These are phyloP conservation scores for Tanypteryx hageni DNA, from an alignment of 2,888 invertebrate genomes.

Conservation along the genomic window DNA sequence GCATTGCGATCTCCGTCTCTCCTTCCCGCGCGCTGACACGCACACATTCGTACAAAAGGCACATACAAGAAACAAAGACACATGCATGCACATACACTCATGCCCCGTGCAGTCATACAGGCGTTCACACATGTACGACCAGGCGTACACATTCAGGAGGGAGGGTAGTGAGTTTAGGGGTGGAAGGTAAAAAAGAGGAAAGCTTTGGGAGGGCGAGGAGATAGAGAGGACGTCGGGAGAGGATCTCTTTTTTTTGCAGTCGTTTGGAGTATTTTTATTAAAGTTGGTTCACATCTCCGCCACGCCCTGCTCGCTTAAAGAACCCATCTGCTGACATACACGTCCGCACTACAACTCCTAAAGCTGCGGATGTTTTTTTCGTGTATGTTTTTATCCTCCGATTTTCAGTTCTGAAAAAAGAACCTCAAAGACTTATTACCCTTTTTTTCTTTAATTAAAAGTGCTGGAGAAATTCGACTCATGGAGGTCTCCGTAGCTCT, in stretches of 20 bases:
- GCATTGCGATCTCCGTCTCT: no score
- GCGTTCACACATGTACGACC: no score
- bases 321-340: conserved; percentile 25
- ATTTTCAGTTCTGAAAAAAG: neutral
- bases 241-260: neutral
- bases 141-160: neutral
- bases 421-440: no score
- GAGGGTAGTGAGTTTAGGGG: neutral
- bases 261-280: neutral
- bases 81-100: no score
- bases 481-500: neutral
- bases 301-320: neutral
- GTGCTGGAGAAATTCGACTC: no score
- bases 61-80: no score
- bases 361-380: neutral
- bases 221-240: neutral
- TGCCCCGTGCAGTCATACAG: no score
- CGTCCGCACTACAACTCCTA: neutral
- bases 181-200: neutral
- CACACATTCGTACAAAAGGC: no score
- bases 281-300: conserved; percentile 17
- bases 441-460: no score
- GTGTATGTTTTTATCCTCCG: neutral
- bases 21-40: no score
- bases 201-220: neutral